phyloP scores from a whole-genome alignment of 2,888 invertebrate species.

The Embidobia sp. region DNA sequence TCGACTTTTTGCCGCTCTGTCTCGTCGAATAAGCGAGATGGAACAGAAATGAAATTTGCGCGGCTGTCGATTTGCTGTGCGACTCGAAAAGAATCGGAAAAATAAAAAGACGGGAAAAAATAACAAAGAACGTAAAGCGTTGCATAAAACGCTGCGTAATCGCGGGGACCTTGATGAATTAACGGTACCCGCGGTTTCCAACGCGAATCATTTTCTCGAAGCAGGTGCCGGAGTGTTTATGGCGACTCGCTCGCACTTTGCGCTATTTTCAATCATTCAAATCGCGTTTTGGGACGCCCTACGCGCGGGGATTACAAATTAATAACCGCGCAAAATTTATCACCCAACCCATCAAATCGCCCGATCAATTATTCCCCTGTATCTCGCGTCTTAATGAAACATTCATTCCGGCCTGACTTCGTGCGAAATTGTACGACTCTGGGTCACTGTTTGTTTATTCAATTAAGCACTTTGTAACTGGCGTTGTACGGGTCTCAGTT shows the following conservation, averaged over 20 bases:
- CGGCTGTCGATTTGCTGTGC: conserved; percentile 16
- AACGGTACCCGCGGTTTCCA: conserved; percentile 57
- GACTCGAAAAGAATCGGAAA: conserved; percentile 2
- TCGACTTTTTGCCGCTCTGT: conserved; percentile 24
- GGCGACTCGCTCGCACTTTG: background rate
- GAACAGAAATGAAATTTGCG: conserved; percentile 40
- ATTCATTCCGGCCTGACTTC: no score
- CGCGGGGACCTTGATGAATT: conserved; percentile 57
- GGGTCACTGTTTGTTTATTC: no score
- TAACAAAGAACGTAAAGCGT: conserved; percentile 20
- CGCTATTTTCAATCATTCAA: conserved; percentile 24
- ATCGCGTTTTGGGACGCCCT: conserved; percentile 12
- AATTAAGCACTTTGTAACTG: no score
- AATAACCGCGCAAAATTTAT: conserved; percentile 18
- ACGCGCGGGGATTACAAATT: conserved; percentile 12
- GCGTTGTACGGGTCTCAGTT: no score
- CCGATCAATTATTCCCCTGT: conserved; percentile 9
- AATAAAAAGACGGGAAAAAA: background rate
- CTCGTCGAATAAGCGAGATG: conserved; percentile 33
- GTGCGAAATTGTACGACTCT: no score
- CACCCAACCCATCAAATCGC: background rate
- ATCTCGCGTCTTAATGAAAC: conserved; percentile 17
- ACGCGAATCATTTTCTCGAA: conserved; percentile 40
- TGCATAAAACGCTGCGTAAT: conserved; percentile 50
- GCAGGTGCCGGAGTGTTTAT: conserved; percentile 16